Base-by-base conservation (phyloP, 2,797 vertebrate genomes). In the Hoplostethus mediterraneus region DNA sequence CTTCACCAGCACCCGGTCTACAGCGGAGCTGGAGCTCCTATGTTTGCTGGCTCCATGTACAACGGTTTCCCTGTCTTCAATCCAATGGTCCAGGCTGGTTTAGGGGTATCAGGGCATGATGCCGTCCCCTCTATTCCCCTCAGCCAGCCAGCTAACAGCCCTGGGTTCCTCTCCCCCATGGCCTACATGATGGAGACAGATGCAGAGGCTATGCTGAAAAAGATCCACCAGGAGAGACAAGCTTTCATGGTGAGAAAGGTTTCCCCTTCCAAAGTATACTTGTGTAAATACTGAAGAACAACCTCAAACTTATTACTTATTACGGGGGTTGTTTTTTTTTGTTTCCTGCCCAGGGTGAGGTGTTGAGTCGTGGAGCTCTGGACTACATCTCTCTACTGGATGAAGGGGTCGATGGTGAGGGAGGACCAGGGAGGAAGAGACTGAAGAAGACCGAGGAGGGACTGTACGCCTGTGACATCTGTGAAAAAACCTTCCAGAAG, bases 401-500 rank as follows among this genome's bases (percentile, higher is more conserved):
- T 11, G 94, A 95, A 0, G 92, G 93, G 12, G 70, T 89, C 6
- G 94, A 95, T 0, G 90, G 87, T 17, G 93, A 95, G 2, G 88
- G 87, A 5, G 89, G 82, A 0, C 78, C 89, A 0, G 88, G 91
- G 0, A 92, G 94, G 51, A 96, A 93, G 79, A 92, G 92, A 66
- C 89, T 95, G 59, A 94, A 88, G 88, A 96, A 96, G 87, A 95
- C 94, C 0, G 94, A 95, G 0, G 94, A 96, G 61, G 95, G 95
- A 13, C 89, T 95, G 49, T 96, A 96, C 7, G 93, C 93, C 5
- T 96, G 95, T 38, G 95, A 96, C 82, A 95, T 95, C 55, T 96
- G 95, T 76, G 93, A 95, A 72, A 96, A 96, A 89, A 95, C 94
- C 65, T 96, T 96, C 78, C 95, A 95, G 85, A 96, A 96, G 86